Evolutionary conservation across 2,113 vertebrate genomes (phyloP).

Genomic region (Grantiella picta): DNA sequence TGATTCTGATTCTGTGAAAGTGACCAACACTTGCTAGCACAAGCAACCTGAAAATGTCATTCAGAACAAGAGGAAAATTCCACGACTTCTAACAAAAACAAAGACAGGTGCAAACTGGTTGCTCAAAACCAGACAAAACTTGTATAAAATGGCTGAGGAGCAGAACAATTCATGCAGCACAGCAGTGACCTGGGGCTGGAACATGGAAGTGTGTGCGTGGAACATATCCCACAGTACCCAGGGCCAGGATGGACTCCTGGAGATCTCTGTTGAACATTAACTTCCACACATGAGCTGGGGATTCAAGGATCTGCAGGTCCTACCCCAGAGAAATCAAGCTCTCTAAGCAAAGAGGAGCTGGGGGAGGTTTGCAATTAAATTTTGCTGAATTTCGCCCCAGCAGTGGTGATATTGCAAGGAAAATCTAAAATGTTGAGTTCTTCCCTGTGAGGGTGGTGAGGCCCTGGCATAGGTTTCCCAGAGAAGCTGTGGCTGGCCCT

Average conservation of each 20-base stretch:
- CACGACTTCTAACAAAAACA: neutral
- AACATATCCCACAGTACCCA: neutral
- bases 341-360: neutral
- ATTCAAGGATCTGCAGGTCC: neutral
- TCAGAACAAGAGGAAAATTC: slow-evolving; percentile 6
- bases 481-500: too few relatives aligned
- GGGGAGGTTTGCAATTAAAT: neutral
- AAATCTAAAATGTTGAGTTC: neutral
- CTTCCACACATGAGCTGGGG: neutral
- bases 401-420: neutral
- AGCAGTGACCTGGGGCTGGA: neutral
- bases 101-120: neutral
- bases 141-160: neutral
- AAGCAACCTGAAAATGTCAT: neutral
- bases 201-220: rapidly evolving
- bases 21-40: neutral
- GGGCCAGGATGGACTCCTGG: neutral
- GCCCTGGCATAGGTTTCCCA: too few relatives aligned
- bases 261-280: neutral
- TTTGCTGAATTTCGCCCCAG: neutral
- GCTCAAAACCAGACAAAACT: neutral
- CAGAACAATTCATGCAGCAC: neutral
- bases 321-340: neutral
- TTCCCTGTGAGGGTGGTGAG: too few relatives aligned
- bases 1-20: neutral